phyloP scores from a whole-genome alignment of 64 coral and sea anemone species.

The Trachythela sp. region DNA sequence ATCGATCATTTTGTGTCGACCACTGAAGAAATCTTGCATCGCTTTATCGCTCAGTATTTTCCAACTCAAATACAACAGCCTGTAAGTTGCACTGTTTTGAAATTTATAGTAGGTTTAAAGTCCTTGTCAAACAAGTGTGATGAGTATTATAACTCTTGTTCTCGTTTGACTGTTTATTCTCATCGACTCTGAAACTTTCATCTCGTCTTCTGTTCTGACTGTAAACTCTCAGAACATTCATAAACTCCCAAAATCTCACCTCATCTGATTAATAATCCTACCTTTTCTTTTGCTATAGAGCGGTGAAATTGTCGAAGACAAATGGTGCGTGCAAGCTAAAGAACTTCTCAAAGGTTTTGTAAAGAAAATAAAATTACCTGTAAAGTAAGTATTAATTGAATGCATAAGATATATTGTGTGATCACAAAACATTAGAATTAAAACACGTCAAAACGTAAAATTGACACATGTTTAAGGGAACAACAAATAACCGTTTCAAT shows the following conservation, averaged over 20 bases:
- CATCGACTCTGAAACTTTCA: too few species aligned
- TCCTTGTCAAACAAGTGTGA: too few species aligned
- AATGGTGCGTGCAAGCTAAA: constrained; percentile 72
- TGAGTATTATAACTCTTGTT: too few species aligned
- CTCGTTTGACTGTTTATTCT: too few species aligned
- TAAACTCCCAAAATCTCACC: too few species aligned
- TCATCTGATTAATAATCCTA: too few species aligned
- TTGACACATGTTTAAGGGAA: too few species aligned
- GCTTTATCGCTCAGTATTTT: constrained; percentile 83
- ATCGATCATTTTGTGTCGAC: constrained; percentile 68
- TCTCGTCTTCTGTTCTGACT: too few species aligned
- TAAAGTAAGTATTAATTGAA: constrained; percentile 53
- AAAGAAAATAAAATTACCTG: constrained; percentile 81
- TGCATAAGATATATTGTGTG: not conserved
- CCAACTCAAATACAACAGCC: constrained; percentile 70
- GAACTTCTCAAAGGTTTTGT: constrained; percentile 78
- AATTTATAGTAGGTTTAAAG: not conserved
- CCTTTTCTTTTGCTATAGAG: constrained; percentile 1
- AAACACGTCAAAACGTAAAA: too few species aligned
- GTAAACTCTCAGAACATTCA: too few species aligned
- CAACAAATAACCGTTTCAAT: too few species aligned
- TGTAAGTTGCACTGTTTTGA: constrained; percentile 35
- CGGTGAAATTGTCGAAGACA: constrained; percentile 64
- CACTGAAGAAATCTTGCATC: constrained; percentile 65
- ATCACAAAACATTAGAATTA: too few species aligned